A percentile compares a stretch with the other conserved stretches of the same genome.
phyloP scores from a whole-genome alignment of 2,797 vertebrate species.

The Myiotriccus ornatus region DNA sequence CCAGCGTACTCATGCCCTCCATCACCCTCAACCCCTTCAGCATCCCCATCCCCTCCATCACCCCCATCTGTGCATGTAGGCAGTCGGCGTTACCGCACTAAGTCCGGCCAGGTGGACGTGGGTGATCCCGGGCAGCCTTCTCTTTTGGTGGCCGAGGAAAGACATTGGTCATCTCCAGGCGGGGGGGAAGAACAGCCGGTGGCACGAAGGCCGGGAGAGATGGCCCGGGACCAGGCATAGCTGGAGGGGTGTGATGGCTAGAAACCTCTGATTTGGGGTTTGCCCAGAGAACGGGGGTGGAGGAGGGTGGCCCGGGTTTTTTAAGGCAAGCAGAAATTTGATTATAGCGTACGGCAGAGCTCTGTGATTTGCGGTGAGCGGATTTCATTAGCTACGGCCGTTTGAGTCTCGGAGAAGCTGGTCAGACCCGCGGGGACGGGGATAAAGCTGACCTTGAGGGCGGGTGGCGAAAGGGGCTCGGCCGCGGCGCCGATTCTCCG shows the following conservation, averaged over 20 bases:
- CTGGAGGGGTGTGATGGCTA: conserved; percentile 7
- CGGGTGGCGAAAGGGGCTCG: neutral
- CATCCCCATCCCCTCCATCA: neutral
- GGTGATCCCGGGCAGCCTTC: neutral
- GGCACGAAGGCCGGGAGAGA: neutral
- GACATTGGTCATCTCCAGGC: neutral
- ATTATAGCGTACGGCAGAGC: conserved; percentile 43
- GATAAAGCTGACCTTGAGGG: neutral
- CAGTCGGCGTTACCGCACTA: neutral
- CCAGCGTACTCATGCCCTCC: neutral
- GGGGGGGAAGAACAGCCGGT: too few species aligned
- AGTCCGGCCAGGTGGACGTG: too few species aligned
- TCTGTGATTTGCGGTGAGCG: conserved; percentile 53
- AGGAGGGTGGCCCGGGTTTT: conserved; percentile 30
- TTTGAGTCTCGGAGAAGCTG: neutral
- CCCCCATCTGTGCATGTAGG: neutral
- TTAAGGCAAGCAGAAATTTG: conserved; percentile 55
- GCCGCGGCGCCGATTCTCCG: neutral
- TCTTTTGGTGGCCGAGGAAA: neutral
- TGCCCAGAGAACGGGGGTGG: neutral
- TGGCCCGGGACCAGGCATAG: neutral
- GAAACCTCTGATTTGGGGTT: conserved; percentile 60
- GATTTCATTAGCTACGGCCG: conserved; percentile 40
- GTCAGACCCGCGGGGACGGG: neutral
- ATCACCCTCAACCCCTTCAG: neutral